Evolutionary conservation across 2,113 vertebrate genomes (phyloP), one percentile per base, ranked within the genome.

Genomic region (Tetrax tetrax): DNA sequence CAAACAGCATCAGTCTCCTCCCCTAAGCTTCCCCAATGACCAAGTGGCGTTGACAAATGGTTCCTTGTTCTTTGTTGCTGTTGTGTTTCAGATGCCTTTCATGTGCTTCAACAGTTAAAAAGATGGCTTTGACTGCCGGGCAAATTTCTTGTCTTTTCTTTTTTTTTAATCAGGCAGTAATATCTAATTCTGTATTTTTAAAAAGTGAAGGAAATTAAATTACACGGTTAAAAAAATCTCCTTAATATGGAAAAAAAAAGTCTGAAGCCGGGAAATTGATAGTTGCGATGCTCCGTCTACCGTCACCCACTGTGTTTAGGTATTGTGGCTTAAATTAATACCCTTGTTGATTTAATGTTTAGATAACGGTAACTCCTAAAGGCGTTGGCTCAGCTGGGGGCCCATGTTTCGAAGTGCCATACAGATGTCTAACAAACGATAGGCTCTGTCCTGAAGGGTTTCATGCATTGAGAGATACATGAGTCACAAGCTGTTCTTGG

Each of bases 1-100:
- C 92, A 92, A 97, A 96, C 92, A 95, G 50, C 95, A 85, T 83
- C 90, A 87, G 80, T 95, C 87, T 93, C 95, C 96, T 97, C 95
- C 92, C 87, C 93, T 92, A 83, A 95, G 79, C 93, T 79, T 97
- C 95, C 96, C 75, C 76, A 96, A 69, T 93, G 91, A 86, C 95
- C 87, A 76, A 89, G 37, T 72, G 94, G 76, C 64, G 0, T 85
- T 93, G 91, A 96, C 84, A 96, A 94, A 96, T 95, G 94, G 69
- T 91, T 87, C 77, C 93, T 95, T 97, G 94, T 97, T 92, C 94
- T 96, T 93, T 93, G 93, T 63, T 93, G 90, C 80, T 92, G 65
- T 96, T 11, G 2, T 91, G 74, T 89, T 95, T 96, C 91, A 83
- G 88, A 86, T 82, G 83, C 90, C 74, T 96, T 95, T 95, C 84